phyloP scores from a whole-genome alignment of 2,888 invertebrate species.

The Thysanoteuthis rhombus region DNA sequence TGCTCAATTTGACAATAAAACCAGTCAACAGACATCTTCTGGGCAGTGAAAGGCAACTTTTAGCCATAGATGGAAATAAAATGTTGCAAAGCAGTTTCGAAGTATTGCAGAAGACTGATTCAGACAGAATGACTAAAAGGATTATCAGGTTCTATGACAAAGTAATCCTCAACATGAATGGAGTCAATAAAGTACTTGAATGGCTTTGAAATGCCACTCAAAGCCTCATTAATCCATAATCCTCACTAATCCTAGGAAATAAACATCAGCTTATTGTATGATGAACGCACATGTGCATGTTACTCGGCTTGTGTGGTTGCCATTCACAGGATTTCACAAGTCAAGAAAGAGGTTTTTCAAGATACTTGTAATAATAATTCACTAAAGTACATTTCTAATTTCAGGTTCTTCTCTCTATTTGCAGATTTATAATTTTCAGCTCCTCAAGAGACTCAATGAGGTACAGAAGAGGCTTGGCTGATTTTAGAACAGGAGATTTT shows the following conservation, averaged over 20 bases:
- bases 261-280: conserved; percentile 31
- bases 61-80: not conserved
- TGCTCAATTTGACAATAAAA: not conserved
- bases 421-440: not conserved
- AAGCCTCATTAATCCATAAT: conserved; percentile 32
- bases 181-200: conserved; percentile 31
- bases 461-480: not conserved
- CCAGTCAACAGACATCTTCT: not conserved
- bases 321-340: conserved; percentile 12
- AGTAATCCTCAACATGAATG: conserved; percentile 30
- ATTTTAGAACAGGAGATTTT: not conserved
- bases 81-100: conserved; percentile 15
- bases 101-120: conserved; percentile 24
- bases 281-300: conserved; percentile 27
- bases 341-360: conserved; percentile 12
- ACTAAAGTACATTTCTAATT: not conserved
- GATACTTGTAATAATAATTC: conserved; percentile 12
- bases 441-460: not conserved
- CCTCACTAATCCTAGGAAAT: conserved; percentile 29
- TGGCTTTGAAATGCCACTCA: conserved; percentile 31
- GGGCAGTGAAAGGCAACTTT: not conserved
- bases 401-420: not conserved
- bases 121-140: conserved; percentile 30
- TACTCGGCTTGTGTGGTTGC: conserved; percentile 16
- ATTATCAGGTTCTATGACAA: conserved; percentile 25